A percentile compares a stretch with the other conserved stretches of the same genome.
These are phyloP conservation scores for Drosophila murphyi DNA, from an alignment of 1,140 invertebrate species.

Conservation along the genomic window DNA sequence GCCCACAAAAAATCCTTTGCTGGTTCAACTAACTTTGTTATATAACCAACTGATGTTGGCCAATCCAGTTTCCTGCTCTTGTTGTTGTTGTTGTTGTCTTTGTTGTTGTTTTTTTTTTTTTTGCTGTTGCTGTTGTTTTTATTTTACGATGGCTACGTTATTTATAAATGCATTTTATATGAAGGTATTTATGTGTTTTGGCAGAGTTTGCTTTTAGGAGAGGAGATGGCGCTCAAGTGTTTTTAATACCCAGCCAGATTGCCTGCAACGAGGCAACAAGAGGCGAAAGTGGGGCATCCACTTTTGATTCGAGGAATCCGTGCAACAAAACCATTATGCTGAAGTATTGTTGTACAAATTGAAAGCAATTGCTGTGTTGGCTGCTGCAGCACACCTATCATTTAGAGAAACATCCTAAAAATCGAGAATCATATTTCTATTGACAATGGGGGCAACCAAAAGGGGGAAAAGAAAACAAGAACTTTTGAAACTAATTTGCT, in stretches of 20 bases:
- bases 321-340: neutral
- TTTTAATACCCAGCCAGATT: conserved; percentile 16
- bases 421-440: neutral
- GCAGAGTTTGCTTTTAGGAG: neutral
- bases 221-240: conserved; percentile 28
- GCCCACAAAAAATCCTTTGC: conserved; percentile 23
- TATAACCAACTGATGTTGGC: conserved; percentile 47
- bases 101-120: neutral
- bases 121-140: conserved; percentile 24
- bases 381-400: neutral
- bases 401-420: neutral
- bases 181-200: conserved; percentile 33
- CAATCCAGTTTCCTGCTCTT: conserved; percentile 7
- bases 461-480: neutral
- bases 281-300: neutral
- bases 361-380: neutral
- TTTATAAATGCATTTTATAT: conserved; percentile 68
- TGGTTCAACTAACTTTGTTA: conserved; percentile 55
- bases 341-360: neutral
- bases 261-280: neutral
- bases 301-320: neutral
- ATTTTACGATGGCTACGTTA: conserved; percentile 47
- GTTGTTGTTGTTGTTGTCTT: conserved; percentile 42
- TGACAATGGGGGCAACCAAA: neutral
- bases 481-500: neutral